A percentile compares a stretch with the other conserved stretches of the same genome.
Evolutionary conservation across 2,888 invertebrate genomes (phyloP).

Genomic region (Scaptomyza reducta): DNA sequence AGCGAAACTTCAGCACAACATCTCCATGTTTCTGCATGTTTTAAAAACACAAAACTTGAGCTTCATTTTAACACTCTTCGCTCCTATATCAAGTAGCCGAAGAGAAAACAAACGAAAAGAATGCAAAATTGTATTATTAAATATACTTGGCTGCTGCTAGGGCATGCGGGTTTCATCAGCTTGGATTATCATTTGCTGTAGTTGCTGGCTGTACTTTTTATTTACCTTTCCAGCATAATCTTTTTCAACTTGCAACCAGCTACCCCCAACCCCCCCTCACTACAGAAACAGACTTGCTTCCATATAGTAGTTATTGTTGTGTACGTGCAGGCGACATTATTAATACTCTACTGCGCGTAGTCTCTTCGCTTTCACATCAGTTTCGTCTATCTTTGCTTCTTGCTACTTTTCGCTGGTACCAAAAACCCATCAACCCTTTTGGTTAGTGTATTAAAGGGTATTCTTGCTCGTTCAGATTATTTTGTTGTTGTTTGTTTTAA

Average conservation of each 20-base stretch:
- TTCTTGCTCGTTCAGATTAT: constrained; percentile 5
- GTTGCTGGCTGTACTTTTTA: constrained; percentile 37
- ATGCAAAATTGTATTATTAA: constrained; percentile 42
- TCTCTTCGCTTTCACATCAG: neutral
- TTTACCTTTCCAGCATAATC: constrained; percentile 72
- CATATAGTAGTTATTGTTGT: constrained; percentile 5
- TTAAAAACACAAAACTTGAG: neutral
- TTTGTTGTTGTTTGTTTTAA: constrained; percentile 15
- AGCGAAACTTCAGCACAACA: too few species aligned
- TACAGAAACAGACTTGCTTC: neutral
- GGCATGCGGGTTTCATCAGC: constrained; percentile 46
- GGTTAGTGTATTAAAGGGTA: neutral
- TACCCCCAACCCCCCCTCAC: too few species aligned
- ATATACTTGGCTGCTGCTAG: constrained; percentile 34
- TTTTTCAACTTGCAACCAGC: constrained; percentile 20
- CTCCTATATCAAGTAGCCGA: neutral
- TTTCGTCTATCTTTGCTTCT: neutral
- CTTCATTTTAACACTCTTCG: neutral
- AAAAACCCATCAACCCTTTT: too few species aligned
- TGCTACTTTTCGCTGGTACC: too few species aligned
- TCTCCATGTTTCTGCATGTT: too few species aligned
- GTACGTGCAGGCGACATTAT: constrained; percentile 51
- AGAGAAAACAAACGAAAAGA: constrained; percentile 1
- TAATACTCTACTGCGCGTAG: neutral
- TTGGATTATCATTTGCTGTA: constrained; percentile 50